Percentiles rank a stretch among this genome's conserved stretches.
phyloP scores from a whole-genome alignment of 2,888 invertebrate genomes.

The Cataglyphis livida region DNA sequence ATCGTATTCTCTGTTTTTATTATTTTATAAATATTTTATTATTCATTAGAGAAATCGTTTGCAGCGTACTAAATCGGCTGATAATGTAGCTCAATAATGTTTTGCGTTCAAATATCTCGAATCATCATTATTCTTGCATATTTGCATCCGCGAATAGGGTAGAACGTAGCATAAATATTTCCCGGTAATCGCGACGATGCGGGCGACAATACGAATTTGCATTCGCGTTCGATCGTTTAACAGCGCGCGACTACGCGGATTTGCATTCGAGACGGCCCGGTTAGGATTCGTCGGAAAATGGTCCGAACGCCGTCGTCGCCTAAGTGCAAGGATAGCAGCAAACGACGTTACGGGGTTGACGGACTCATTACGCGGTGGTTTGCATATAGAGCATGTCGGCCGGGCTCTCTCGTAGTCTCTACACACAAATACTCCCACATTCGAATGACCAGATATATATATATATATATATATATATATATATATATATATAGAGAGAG shows the following conservation, averaged over 20 bases:
- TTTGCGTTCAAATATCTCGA: neutral
- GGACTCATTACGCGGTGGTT: constrained; percentile 85
- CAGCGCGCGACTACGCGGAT: constrained; percentile 59
- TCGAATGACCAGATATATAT: constrained; percentile 68
- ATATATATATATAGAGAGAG: constrained; percentile 28
- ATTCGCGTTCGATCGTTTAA: constrained; percentile 64
- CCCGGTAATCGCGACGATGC: constrained; percentile 59
- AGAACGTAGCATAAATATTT: constrained; percentile 1
- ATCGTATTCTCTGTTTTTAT: neutral
- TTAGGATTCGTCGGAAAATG: constrained; percentile 81
- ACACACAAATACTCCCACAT: constrained; percentile 70
- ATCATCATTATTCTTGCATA: constrained; percentile 32
- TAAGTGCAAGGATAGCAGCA: constrained; percentile 84
- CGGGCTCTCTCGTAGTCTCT: constrained; percentile 61
- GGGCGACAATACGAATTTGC: constrained; percentile 65
- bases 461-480: constrained; percentile 37
- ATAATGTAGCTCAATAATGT: neutral
- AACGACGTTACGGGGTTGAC: constrained; percentile 85
- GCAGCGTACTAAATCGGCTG: neutral
- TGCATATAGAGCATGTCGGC: constrained; percentile 83
- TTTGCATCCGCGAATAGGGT: neutral
- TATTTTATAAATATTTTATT: constrained; percentile 7
- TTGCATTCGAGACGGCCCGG: constrained; percentile 80
- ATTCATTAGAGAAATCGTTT: neutral
- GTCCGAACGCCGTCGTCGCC: constrained; percentile 73